phyloP scores from a whole-genome alignment of 1,140 invertebrate genomes.

The Penaeus indicus region DNA sequence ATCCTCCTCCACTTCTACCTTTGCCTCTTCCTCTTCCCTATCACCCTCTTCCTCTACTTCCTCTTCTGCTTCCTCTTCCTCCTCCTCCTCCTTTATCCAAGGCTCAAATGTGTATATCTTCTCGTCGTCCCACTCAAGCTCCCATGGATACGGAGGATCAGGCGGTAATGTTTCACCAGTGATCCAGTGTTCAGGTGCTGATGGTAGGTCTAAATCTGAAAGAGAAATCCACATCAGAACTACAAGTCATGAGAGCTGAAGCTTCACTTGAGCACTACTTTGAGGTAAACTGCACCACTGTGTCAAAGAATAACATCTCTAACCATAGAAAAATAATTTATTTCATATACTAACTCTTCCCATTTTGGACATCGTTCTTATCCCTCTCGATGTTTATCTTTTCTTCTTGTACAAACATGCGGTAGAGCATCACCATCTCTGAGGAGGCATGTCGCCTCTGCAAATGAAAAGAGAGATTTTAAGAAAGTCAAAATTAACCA shows the following conservation, averaged over 20 bases:
- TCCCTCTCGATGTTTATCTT: conserved; percentile 75
- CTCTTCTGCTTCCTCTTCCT: conserved; percentile 20
- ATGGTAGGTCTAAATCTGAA: conserved; percentile 44
- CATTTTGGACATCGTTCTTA: conserved; percentile 68
- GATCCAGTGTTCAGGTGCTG: conserved; percentile 7
- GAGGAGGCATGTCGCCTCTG: conserved; percentile 79
- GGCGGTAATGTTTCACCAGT: conserved; percentile 1
- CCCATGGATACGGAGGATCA: conserved; percentile 64
- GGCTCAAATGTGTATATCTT: conserved; percentile 60
- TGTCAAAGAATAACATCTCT: neutral
- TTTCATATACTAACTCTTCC: conserved; percentile 62
- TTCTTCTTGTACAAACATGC: conserved; percentile 80
- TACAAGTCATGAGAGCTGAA: neutral
- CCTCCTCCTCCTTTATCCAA: conserved; percentile 18
- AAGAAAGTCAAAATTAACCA: neutral
- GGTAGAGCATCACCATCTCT: conserved; percentile 81
- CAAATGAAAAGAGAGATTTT: conserved; percentile 44
- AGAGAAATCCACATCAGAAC: neutral
- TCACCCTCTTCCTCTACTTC: conserved; percentile 28
- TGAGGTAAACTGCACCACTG: neutral
- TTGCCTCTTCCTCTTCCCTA: conserved; percentile 35
- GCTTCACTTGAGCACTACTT: neutral
- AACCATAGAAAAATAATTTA: neutral
- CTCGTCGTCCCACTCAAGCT: conserved; percentile 63
- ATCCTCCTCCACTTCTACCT: conserved; percentile 19